These are phyloP conservation scores for Apodemus speciosus DNA, from an alignment of 2,113 vertebrate genomes.

Conservation along the genomic window DNA sequence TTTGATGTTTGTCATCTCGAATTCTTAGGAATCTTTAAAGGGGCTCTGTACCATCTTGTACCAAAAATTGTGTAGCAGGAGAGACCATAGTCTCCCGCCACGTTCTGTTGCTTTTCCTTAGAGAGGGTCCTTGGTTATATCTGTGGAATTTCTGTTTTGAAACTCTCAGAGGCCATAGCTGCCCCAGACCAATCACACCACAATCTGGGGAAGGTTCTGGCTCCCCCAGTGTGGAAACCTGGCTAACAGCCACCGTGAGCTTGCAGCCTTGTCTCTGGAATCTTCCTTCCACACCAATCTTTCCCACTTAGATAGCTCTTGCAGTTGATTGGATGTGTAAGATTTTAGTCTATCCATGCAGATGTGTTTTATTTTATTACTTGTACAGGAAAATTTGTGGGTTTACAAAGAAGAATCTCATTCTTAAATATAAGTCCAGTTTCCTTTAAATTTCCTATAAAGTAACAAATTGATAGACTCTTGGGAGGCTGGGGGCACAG, in stretches of 20 bases:
- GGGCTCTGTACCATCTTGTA: background rate
- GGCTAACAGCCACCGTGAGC: background rate
- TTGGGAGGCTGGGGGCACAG: background rate
- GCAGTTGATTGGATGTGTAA: background rate
- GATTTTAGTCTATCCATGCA: slow-evolving; percentile 38
- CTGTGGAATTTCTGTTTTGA: background rate
- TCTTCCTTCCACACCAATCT: background rate
- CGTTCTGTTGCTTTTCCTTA: background rate
- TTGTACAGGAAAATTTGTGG: slow-evolving; percentile 11
- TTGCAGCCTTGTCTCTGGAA: slow-evolving; percentile 30
- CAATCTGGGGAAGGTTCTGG: background rate
- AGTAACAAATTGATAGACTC: slow-evolving; percentile 33
- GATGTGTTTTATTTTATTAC: slow-evolving; percentile 52
- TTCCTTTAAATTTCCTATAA: slow-evolving; percentile 45
- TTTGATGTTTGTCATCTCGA: background rate
- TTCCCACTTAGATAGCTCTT: background rate
- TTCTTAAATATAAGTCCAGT: slow-evolving; percentile 27
- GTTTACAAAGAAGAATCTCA: slow-evolving; percentile 29
- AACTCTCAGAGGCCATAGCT: background rate
- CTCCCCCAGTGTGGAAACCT: background rate
- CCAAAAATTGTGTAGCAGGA: background rate
- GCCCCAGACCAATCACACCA: background rate
- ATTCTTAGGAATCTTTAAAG: slow-evolving; percentile 35
- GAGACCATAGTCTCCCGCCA: background rate
- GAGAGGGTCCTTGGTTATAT: background rate